phyloP scores from a whole-genome alignment of 2,888 invertebrate species.

The Acleris laterana region DNA sequence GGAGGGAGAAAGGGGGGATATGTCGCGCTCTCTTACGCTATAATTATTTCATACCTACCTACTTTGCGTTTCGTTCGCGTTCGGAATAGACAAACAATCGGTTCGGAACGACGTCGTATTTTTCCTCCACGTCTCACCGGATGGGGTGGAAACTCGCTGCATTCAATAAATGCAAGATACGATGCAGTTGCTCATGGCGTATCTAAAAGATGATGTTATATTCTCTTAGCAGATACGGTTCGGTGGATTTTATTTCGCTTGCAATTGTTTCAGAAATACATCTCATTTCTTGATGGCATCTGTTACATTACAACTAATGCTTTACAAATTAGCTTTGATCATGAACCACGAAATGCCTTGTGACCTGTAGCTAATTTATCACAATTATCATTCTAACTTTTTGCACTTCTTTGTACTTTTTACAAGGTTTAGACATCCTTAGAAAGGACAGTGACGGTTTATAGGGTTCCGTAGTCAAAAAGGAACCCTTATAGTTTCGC shows the following conservation, averaged over 20 bases:
- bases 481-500: no score
- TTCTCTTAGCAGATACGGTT: conserved; percentile 17
- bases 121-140: conserved; percentile 60
- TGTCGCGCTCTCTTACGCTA: conserved; percentile 67
- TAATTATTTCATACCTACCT: conserved; percentile 75
- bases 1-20: conserved; percentile 44
- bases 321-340: no score
- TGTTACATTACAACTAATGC: no score
- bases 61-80: conserved; percentile 70
- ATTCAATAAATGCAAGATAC: conserved; percentile 58
- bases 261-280: not conserved
- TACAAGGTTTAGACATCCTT: no score
- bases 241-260: conserved; percentile 18
- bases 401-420: no score
- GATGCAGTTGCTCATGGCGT: conserved; percentile 43
- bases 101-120: conserved; percentile 58
- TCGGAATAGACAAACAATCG: conserved; percentile 71
- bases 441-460: no score
- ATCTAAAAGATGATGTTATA: conserved; percentile 25
- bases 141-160: conserved; percentile 52
- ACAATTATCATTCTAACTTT: no score
- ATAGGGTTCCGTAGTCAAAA: no score
- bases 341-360: no score
- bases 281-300: no score
- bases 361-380: no score